phyloP scores from a whole-genome alignment of 2,113 vertebrate genomes.

The Calonectris borealis region DNA sequence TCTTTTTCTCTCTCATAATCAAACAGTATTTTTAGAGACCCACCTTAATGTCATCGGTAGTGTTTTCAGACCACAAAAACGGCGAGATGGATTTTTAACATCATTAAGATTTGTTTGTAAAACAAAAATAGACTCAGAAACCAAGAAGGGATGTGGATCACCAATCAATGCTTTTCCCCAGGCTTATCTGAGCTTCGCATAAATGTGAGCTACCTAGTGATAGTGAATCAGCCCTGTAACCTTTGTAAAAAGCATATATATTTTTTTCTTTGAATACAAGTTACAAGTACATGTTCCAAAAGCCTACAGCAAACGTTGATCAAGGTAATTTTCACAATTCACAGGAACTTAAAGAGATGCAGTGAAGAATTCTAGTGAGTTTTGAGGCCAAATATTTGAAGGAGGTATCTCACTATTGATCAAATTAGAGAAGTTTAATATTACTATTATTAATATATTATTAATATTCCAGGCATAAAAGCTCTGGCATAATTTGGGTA shows the following conservation, averaged over 20 bases:
- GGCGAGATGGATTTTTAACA: neutral
- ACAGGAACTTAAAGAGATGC: neutral
- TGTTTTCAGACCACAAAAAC: neutral
- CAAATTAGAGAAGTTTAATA: neutral
- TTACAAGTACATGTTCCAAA: neutral
- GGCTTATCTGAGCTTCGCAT: neutral
- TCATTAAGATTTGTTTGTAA: neutral
- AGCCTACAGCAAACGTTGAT: neutral
- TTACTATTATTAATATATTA: too few relatives aligned
- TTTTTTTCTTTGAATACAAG: neutral
- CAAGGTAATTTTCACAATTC: neutral
- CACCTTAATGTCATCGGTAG: neutral
- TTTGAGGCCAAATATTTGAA: neutral
- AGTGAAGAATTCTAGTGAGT: neutral
- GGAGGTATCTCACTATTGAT: neutral
- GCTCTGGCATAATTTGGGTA: neutral
- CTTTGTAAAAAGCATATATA: neutral
- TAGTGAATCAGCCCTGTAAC: neutral
- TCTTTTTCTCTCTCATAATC: neutral
- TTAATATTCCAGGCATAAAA: neutral
- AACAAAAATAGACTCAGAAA: slow-evolving; percentile 10
- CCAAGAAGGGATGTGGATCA: slow-evolving; percentile 3
- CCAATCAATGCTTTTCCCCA: neutral
- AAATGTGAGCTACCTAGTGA: neutral
- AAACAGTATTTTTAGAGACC: neutral